Base-by-base conservation (phyloP, 92 coral and sea anemone genomes). In the Porites rus region DNA sequence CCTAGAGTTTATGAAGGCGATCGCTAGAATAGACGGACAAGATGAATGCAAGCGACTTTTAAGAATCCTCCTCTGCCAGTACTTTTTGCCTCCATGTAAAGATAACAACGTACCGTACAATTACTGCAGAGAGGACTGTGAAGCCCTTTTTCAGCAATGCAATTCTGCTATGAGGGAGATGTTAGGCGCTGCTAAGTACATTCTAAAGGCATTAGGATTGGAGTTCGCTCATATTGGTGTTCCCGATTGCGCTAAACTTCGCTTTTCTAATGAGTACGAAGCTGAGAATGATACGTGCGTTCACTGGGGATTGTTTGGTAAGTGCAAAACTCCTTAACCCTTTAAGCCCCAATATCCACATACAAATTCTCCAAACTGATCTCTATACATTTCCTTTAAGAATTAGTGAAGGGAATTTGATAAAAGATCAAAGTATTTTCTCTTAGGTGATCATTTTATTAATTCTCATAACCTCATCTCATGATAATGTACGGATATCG, bases 61-160 rank as follows among this genome's bases (percentile, higher is more conserved):
- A 58, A 73, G 86, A 61, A 79, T 82, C 7, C 52, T 97, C 3
- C 77, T 93, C 43, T 97, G 99, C 64, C 93, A 93, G 60, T 95
- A 92, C 75, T 71, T 94, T 3, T 82, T 97, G 10, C 85, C 94
- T 3, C 95, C 96, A 1, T 97, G 99, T 72, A 81, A 87, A 38
- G 76, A 20, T 6, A 65, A 85, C 24, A 94, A 89, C 8, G 66
- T 50, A 8, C 94, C 91, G 4, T 82, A 62, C 61, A 76, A 76
- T 19, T 86, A 76, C 84, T 97, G 99, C 65, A 84, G 98, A 18
- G 99, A 92, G 77, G 99, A 97, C 54, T 97, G 99, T 24, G 96
- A 95, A 46, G 94, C 87, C 2, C 77, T 97, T 69, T 91, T 87
- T 75, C 13, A 53, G 0, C 82, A 84, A 43, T 96, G 99, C 65